A percentile compares a stretch with the other conserved stretches of the same genome.
These are phyloP conservation scores for Pseudanteris insignis DNA, from an alignment of 2,888 invertebrate species.

Conservation along the genomic window DNA sequence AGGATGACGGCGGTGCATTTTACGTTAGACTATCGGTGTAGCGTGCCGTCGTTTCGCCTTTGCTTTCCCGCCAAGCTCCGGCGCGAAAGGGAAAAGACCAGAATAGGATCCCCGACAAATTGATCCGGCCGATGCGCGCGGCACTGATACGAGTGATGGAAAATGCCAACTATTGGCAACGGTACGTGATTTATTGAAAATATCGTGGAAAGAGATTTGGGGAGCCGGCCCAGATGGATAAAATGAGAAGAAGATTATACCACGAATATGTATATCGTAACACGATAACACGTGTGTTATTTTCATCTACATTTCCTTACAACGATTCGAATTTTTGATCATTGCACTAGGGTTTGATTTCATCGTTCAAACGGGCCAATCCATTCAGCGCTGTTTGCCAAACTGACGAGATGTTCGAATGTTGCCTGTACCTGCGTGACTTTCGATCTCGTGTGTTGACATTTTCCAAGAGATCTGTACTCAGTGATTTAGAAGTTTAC, in stretches of 20 bases:
- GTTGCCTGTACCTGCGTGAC: too few species aligned
- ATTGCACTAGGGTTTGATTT: conserved; percentile 8
- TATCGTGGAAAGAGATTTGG: background rate
- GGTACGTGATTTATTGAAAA: conserved; percentile 21
- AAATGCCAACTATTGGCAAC: too few species aligned
- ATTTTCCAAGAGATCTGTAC: background rate
- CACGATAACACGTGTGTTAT: conserved; percentile 11
- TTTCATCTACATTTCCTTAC: background rate
- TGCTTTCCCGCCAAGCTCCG: conserved; percentile 35
- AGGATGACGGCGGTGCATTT: conserved; percentile 54
- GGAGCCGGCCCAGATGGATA: background rate
- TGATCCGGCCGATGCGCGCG: conserved; percentile 20
- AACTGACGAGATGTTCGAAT: conserved; percentile 4
- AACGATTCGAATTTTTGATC: conserved; percentile 8
- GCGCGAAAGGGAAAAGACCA: conserved; percentile 29
- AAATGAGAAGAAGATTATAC: too few species aligned
- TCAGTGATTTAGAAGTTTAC: background rate
- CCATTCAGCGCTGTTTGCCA: conserved; percentile 2
- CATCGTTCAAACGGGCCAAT: conserved; percentile 3
- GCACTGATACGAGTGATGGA: too few species aligned
- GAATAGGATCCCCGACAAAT: conserved; percentile 23
- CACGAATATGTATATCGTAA: background rate
- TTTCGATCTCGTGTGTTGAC: background rate
- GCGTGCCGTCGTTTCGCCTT: conserved; percentile 43
- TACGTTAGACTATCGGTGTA: conserved; percentile 48